Conservation (phyloP, 2,888 invertebrate species). For the Tipula lateralis region DNA sequence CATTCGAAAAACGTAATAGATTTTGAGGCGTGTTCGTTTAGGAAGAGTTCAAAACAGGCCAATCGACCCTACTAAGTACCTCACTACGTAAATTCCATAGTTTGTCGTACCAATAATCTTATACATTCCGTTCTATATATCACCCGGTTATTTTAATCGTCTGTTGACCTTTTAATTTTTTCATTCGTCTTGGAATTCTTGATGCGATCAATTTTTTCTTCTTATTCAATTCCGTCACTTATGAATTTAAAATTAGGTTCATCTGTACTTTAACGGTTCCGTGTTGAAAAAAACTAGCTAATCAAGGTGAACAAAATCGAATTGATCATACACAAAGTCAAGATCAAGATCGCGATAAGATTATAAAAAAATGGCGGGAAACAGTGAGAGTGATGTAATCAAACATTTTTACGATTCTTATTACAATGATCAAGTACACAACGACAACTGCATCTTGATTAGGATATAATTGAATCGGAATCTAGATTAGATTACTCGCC, state of each 20-base stretch:
- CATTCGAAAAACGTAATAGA: too few relatives aligned
- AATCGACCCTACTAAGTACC: too few relatives aligned
- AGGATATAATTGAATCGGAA: background rate
- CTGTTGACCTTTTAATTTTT: background rate
- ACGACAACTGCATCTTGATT: too few relatives aligned
- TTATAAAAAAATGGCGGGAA: too few relatives aligned
- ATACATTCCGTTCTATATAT: too few relatives aligned
- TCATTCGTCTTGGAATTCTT: background rate
- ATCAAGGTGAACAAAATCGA: background rate
- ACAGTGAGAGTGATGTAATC: background rate
- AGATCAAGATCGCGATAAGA: background rate
- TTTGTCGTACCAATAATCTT: too few relatives aligned
- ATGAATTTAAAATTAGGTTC: background rate
- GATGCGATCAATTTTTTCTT: background rate
- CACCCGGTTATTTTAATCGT: background rate
- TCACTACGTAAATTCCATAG: too few relatives aligned
- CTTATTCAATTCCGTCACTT: background rate
- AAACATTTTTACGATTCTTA: background rate
- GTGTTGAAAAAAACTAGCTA: background rate
- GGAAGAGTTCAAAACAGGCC: too few relatives aligned
- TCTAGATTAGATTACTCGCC: background rate
- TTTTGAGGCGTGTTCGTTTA: too few relatives aligned
- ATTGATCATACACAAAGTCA: background rate
- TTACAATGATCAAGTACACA: background rate
- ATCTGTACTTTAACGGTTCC: background rate